Conservation (phyloP, 2,113 vertebrate species). For the Chloropsis hardwickii region DNA sequence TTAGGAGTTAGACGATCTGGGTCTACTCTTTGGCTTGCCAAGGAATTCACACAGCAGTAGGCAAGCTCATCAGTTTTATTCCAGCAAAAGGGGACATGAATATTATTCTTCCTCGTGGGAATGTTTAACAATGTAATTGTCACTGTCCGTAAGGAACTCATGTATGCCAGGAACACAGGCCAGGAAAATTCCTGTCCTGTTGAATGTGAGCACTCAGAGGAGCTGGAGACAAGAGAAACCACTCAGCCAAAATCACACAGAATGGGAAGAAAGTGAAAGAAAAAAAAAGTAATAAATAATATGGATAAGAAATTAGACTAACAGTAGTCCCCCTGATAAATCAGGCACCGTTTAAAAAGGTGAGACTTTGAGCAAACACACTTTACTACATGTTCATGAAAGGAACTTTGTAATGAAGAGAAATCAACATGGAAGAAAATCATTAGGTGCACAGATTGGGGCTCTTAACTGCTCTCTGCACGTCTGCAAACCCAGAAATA, state of each 20-base stretch:
- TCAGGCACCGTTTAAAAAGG: neutral
- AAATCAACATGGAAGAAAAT: slow-evolving; percentile 19
- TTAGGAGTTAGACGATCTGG: neutral
- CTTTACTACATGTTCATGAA: neutral
- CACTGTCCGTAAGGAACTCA: neutral
- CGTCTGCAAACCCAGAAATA: slow-evolving; percentile 28
- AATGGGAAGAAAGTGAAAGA: neutral
- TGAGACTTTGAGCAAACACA: neutral
- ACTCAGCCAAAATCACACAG: neutral
- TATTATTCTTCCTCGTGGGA: neutral
- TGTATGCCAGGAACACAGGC: neutral
- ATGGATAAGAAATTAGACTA: neutral
- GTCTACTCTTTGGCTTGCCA: neutral
- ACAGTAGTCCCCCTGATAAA: slow-evolving; percentile 1
- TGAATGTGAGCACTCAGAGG: neutral
- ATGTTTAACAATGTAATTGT: slow-evolving; percentile 13
- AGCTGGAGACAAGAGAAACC: neutral
- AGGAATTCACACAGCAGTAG: neutral
- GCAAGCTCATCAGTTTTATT: neutral
- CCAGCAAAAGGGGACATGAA: neutral
- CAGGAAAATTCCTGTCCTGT: slow-evolving; percentile 22
- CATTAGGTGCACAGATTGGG: neutral
- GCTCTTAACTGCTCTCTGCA: slow-evolving; percentile 14
- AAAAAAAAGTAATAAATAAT: neutral
- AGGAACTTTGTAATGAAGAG: neutral